Evolutionary conservation across 2,888 invertebrate species (phyloP).

Genomic region (Mythimna ferrago): DNA sequence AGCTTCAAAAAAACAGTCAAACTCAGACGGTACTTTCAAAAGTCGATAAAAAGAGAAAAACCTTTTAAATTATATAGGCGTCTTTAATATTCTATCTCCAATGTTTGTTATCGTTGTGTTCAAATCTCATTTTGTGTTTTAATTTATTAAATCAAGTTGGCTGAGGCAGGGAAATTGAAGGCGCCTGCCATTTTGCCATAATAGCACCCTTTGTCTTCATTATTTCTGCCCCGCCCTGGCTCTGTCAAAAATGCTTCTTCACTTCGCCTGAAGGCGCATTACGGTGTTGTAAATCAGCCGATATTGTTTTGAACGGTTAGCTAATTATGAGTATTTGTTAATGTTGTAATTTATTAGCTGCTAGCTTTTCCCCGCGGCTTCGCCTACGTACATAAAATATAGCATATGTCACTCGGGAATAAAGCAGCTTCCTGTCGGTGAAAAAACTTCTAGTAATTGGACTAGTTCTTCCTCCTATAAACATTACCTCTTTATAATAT

Average conservation of each 20-base stretch:
- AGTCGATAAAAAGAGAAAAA: constrained; percentile 14
- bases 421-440: too few relatives aligned
- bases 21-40: constrained; percentile 6
- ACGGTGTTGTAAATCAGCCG: constrained; percentile 50
- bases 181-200: constrained; percentile 58
- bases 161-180: constrained; percentile 57
- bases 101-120: constrained; percentile 53
- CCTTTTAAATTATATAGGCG: constrained; percentile 24
- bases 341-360: constrained; percentile 16
- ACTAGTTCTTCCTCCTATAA: too few relatives aligned
- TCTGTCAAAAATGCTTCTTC: constrained; percentile 60
- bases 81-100: constrained; percentile 42
- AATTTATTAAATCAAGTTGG: constrained; percentile 64
- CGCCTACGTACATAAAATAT: too few relatives aligned
- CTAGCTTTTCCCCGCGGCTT: neutral
- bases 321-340: constrained; percentile 50
- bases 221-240: constrained; percentile 57
- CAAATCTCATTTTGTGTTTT: constrained; percentile 64
- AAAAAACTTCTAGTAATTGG: too few relatives aligned
- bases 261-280: constrained; percentile 41
- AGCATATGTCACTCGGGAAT: too few relatives aligned
- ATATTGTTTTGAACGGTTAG: constrained; percentile 49
- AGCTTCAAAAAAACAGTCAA: neutral
- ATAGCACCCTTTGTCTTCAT: constrained; percentile 65
- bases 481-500: too few relatives aligned